phyloP scores from a whole-genome alignment of 2,888 invertebrate genomes.

The Sesamia inferens region DNA sequence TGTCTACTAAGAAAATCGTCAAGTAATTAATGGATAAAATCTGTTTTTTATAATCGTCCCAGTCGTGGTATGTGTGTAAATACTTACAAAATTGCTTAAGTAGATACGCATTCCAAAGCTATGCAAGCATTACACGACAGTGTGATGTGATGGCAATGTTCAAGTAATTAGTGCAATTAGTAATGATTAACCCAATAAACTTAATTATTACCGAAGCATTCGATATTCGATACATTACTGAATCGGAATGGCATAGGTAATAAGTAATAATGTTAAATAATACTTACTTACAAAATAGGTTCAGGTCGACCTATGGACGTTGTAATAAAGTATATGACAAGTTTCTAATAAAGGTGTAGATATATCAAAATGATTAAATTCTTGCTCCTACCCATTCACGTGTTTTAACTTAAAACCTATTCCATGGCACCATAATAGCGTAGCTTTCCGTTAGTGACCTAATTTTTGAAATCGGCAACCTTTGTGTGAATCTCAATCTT shows the following conservation, averaged over 20 bases:
- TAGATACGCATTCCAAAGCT: neutral
- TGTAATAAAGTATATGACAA: too few species aligned
- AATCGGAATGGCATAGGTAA: neutral
- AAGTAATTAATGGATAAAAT: too few species aligned
- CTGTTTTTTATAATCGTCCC: too few species aligned
- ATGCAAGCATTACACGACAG: slow-evolving; percentile 1
- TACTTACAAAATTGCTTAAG: too few species aligned
- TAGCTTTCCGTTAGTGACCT: neutral
- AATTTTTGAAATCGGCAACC: neutral
- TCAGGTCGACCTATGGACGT: neutral
- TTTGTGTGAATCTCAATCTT: too few species aligned
- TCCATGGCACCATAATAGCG: neutral
- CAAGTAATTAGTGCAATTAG: slow-evolving; percentile 37
- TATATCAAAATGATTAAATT: neutral
- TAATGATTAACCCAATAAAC: slow-evolving; percentile 18
- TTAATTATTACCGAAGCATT: slow-evolving; percentile 8
- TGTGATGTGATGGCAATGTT: slow-evolving; percentile 9
- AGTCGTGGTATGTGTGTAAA: too few species aligned
- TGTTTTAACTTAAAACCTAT: neutral
- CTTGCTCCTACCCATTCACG: neutral
- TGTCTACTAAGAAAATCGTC: neutral
- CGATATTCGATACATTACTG: neutral
- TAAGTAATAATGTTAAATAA: slow-evolving; percentile 1
- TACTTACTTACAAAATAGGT: neutral
- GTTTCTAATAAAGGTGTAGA: neutral